Conservation (phyloP, 2,888 invertebrate species). For the Ischnus inquisitorius region DNA sequence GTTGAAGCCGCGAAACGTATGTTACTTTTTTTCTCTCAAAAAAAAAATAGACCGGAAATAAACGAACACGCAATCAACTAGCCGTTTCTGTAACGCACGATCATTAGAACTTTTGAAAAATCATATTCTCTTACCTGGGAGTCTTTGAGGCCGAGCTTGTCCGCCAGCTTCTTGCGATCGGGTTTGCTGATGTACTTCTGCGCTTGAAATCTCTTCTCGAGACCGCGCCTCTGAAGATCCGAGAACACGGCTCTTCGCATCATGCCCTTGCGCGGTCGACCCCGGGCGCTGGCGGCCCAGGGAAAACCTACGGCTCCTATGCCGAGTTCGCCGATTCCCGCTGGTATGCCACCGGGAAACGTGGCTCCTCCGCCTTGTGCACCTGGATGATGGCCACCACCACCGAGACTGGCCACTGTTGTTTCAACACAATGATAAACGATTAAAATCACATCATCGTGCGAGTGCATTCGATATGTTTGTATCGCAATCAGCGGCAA, state of each 20-base stretch:
- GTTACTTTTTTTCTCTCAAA: too few species aligned
- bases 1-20: too few species aligned
- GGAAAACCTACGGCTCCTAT: slow-evolving; percentile 89
- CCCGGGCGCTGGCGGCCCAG: slow-evolving; percentile 96
- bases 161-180: slow-evolving; percentile 98
- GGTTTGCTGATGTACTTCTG: slow-evolving; percentile 99
- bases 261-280: slow-evolving; percentile 98
- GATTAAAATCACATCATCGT: neutral
- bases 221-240: slow-evolving; percentile 97
- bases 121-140: slow-evolving; percentile 92
- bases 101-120: neutral
- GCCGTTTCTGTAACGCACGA: too few species aligned
- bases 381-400: slow-evolving; percentile 84
- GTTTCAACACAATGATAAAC: slow-evolving; percentile 32
- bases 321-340: slow-evolving; percentile 82
- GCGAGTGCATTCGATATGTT: too few species aligned
- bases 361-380: slow-evolving; percentile 79
- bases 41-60: neutral
- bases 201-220: slow-evolving; percentile 97
- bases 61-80: neutral
- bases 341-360: slow-evolving; percentile 81
- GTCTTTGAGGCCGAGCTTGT: slow-evolving; percentile 97
- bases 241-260: slow-evolving; percentile 98
- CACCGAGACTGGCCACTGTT: slow-evolving; percentile 86
- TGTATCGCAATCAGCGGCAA: neutral